phyloP scores from a whole-genome alignment of 2,797 vertebrate genomes.

The Catostomus latipinnis region DNA sequence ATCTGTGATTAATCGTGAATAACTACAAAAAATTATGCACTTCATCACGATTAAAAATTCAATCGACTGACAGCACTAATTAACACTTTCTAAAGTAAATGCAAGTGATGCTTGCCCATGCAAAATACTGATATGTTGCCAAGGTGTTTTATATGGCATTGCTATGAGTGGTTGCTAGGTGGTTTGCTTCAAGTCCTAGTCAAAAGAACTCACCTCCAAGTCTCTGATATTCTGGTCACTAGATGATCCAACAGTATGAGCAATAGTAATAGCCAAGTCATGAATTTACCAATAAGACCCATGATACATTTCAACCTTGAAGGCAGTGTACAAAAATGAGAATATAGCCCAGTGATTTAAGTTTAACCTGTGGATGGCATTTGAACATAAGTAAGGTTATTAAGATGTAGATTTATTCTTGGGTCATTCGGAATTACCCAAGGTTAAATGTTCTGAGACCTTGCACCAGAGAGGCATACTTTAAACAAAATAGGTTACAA shows the following conservation, averaged over 20 bases:
- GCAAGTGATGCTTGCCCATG: not conserved
- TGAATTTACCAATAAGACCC: too few relatives aligned
- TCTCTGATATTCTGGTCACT: too few relatives aligned
- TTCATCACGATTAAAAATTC: too few relatives aligned
- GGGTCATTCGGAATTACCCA: not conserved
- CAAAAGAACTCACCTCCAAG: too few relatives aligned
- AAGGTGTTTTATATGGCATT: too few relatives aligned
- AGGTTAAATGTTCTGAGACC: conserved; percentile 9
- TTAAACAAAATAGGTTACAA: conserved; percentile 24
- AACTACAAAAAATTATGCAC: not conserved
- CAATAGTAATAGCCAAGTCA: not conserved
- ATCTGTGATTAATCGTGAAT: too few relatives aligned
- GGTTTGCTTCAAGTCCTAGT: too few relatives aligned
- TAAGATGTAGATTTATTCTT: conserved; percentile 19
- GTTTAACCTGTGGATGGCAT: not conserved
- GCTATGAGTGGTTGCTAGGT: too few relatives aligned
- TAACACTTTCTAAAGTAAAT: not conserved
- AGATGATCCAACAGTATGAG: not conserved
- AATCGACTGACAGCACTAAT: too few relatives aligned
- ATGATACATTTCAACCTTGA: too few relatives aligned
- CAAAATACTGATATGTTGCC: not conserved
- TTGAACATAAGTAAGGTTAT: not conserved
- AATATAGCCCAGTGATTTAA: not conserved
- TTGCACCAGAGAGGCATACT: not conserved
- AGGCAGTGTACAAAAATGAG: too few relatives aligned